Evolutionary conservation across 2,797 vertebrate genomes (phyloP), one percentile per base, ranked within the genome.

Genomic region (Urophycis tenuis): DNA sequence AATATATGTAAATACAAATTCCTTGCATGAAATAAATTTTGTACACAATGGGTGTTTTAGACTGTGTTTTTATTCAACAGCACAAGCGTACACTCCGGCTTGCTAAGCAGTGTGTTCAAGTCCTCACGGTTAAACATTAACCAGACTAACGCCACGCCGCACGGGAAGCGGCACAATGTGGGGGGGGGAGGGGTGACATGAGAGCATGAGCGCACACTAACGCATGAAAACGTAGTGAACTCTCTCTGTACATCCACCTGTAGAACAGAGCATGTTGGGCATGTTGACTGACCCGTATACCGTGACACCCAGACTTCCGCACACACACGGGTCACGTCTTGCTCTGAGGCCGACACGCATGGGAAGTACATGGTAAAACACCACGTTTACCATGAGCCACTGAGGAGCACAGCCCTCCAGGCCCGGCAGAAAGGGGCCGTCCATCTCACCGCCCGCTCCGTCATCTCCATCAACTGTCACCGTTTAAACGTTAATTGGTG

Each of bases 11-110:
- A 91, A 95, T 78, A 74, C 1, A 86, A 92, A 93, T 94, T 93
- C 94, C 92, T 91, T 98, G 97, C 98, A 99, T 99, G 97, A 97
- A 99, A 99, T 98, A 98, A 98, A 98, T 99, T 98, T 98, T 99
- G 92, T 99, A 97, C 89, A 89, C 93, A 93, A 94, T 80, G 84
- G 90, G 89, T 74, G 85, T 91, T 92, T 67, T 91, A 93, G 93
- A 90, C 92, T 94, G 87, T 88, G 91, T 92, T 92, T 74, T 93
- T 93, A 80, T 93, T 93, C 91, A 88, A 87, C 89, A 89, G 89
- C 89, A 93, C 90, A 89, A 84, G 85, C 88, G 91, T 88, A 91
- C 90, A 91, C 87, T 79, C 80, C 83, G 82, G 78, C 76, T 87
- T 82, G 83, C 45, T 74, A 70, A 81, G 85, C 85, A 80, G 82